phyloP scores from a whole-genome alignment of 2,888 invertebrate genomes.

The Tetrapedia diversipes region DNA sequence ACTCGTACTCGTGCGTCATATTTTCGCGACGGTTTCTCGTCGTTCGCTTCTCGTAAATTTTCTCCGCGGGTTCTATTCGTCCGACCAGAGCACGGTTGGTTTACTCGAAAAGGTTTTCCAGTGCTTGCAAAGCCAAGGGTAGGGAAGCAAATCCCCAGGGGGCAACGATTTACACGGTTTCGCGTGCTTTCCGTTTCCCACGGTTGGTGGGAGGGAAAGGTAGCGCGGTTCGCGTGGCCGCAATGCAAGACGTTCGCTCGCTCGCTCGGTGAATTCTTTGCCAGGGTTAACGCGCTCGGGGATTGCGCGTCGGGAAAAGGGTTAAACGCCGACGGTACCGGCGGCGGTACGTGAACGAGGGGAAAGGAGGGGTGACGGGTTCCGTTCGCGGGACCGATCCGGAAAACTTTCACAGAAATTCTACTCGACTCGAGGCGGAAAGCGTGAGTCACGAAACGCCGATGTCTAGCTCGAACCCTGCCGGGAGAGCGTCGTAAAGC shows the following conservation, averaged over 20 bases:
- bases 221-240: neutral
- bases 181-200: constrained; percentile 4
- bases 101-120: neutral
- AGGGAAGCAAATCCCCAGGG: neutral
- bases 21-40: neutral
- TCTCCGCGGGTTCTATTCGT: neutral
- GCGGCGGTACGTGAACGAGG: neutral
- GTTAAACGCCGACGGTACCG: neutral
- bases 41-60: too few species aligned
- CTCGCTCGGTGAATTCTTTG: constrained; percentile 2
- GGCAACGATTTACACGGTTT: constrained; percentile 21
- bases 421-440: constrained; percentile 26
- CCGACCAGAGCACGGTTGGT: neutral
- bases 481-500: constrained; percentile 50
- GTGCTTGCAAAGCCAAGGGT: neutral
- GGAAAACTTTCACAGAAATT: constrained; percentile 54
- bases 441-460: constrained; percentile 39
- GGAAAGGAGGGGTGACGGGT: constrained; percentile 38
- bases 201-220: neutral
- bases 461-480: constrained; percentile 25
- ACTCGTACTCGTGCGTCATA: neutral
- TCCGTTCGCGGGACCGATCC: constrained; percentile 27
- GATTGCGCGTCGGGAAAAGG: constrained; percentile 1
- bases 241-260: neutral
- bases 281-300: neutral